phyloP scores from a whole-genome alignment of 2,797 vertebrate genomes.

The Gallinago solitaria region DNA sequence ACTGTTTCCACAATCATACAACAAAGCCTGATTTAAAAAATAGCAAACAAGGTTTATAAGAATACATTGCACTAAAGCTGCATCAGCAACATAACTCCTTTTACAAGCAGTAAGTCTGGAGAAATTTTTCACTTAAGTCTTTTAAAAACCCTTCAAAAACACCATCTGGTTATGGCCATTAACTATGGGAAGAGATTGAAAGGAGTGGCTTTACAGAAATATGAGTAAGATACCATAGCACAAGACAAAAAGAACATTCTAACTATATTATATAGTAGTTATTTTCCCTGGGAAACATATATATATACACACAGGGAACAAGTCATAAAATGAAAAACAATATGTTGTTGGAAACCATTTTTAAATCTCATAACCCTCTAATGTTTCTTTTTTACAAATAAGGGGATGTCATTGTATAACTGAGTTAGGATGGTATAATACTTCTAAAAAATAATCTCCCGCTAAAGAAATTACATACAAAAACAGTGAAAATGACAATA shows the following conservation, averaged over 20 bases:
- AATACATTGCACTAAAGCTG: not conserved
- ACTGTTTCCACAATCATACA: not conserved
- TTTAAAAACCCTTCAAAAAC: not conserved
- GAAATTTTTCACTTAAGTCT: conserved; percentile 25
- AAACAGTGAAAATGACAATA: not conserved
- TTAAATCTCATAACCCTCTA: not conserved
- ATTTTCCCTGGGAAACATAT: not conserved
- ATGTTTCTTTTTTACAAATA: conserved; percentile 14
- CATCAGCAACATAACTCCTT: not conserved
- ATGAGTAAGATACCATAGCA: not conserved
- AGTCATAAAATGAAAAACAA: not conserved
- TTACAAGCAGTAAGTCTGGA: not conserved
- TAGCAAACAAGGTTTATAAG: not conserved
- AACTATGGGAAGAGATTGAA: conserved; percentile 20
- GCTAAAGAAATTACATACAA: not conserved
- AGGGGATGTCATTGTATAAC: not conserved
- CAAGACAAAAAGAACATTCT: not conserved
- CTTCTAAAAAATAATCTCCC: not conserved
- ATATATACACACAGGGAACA: not conserved
- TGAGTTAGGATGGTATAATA: not conserved
- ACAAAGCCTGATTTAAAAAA: not conserved
- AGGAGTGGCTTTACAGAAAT: not conserved
- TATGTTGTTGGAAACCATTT: not conserved
- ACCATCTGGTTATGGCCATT: conserved; percentile 19
- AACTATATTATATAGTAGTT: not conserved